Conservation (phyloP, 2,113 vertebrate genomes). For the Eolophus roseicapilla region DNA sequence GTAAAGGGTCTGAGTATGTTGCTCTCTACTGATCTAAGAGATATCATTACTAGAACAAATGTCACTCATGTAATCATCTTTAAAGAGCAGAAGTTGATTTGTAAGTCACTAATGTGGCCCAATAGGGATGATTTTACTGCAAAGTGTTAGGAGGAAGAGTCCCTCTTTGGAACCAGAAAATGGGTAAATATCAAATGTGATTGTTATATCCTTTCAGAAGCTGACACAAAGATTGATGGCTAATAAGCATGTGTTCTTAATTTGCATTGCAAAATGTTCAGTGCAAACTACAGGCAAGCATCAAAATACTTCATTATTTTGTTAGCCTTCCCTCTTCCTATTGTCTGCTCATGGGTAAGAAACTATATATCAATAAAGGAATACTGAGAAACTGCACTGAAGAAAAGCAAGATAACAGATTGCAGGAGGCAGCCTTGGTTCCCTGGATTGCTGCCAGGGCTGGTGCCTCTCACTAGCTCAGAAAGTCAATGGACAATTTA, state of each 20-base stretch:
- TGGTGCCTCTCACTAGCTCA: background rate
- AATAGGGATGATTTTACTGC: background rate
- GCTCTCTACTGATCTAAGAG: background rate
- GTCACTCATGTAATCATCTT: background rate
- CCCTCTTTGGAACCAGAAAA: background rate
- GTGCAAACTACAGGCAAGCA: background rate
- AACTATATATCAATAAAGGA: background rate
- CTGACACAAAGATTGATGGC: constrained; percentile 24
- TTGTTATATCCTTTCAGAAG: constrained; percentile 21
- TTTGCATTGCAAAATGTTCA: constrained; percentile 28
- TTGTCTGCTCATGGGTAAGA: background rate
- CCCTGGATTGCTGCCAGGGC: background rate
- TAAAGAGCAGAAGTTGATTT: background rate
- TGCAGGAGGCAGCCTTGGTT: background rate
- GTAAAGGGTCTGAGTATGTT: background rate
- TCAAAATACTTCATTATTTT: constrained; percentile 15
- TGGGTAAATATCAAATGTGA: background rate
- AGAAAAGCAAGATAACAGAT: background rate
- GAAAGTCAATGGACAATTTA: background rate
- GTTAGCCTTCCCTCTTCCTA: background rate
- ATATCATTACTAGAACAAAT: background rate
- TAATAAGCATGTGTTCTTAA: constrained; percentile 29
- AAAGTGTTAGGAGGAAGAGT: background rate
- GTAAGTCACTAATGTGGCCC: background rate
- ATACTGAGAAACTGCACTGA: background rate